phyloP scores from a whole-genome alignment of 30 jellyfish, hydroid and myxozoan genomes.

The Mastigias papua region DNA sequence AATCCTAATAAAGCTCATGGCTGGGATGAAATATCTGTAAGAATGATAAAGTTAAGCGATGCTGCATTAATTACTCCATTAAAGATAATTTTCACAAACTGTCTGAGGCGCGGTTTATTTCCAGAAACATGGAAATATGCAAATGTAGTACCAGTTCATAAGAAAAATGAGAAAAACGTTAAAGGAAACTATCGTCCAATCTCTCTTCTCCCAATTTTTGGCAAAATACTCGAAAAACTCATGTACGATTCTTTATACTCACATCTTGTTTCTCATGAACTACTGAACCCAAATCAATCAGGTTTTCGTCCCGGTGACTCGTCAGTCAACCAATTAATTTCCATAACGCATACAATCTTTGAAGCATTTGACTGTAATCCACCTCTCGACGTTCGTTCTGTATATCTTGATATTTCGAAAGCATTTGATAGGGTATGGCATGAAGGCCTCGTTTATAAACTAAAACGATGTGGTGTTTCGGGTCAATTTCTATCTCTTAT shows the following conservation, averaged over 20 bases:
- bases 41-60: slow-evolving; percentile 61
- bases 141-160: slow-evolving; percentile 69
- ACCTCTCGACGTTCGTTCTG: slow-evolving; percentile 9
- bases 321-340: slow-evolving; percentile 34
- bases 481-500: slow-evolving; percentile 42
- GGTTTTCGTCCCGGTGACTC: slow-evolving; percentile 61
- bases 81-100: slow-evolving; percentile 20
- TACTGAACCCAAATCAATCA: slow-evolving; percentile 55
- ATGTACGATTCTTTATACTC: slow-evolving; percentile 28
- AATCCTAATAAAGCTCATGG: slow-evolving; percentile 72
- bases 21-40: slow-evolving; percentile 58
- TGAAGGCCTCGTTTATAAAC: slow-evolving; percentile 8
- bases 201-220: slow-evolving; percentile 65
- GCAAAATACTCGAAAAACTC: slow-evolving; percentile 56
- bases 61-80: slow-evolving; percentile 53
- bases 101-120: slow-evolving; percentile 41
- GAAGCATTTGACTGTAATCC: slow-evolving; percentile 42
- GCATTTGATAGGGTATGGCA: slow-evolving; percentile 62
- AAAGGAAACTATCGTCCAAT: slow-evolving; percentile 51
- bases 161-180: slow-evolving; percentile 21
- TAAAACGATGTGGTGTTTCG: slow-evolving; percentile 32
- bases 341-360: slow-evolving; percentile 24
- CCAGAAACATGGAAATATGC: slow-evolving; percentile 43
- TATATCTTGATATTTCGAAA: slow-evolving; percentile 30
- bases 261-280: slow-evolving; percentile 46